Base-by-base conservation (phyloP, 2,888 invertebrate genomes). In the Cyrtodaria siliqua region DNA sequence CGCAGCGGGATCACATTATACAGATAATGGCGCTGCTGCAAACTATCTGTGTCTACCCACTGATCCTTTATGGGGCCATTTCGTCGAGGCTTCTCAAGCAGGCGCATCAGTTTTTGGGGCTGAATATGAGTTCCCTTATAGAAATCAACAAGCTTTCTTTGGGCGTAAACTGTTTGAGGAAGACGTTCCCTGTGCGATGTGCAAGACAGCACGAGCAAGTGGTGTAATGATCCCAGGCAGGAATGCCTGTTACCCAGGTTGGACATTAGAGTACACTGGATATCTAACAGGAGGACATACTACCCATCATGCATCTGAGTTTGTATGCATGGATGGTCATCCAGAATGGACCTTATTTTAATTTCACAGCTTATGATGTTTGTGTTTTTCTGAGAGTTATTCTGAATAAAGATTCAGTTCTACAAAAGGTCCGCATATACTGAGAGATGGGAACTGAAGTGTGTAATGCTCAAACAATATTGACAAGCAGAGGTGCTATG, bases 111-210 rank as follows among this genome's bases (percentile, higher is more conserved):
- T 57, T 4, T 57, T 33, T 40, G 57, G 57, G 1, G 57, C 57
- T 2, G 57, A 57, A 40, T 57, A 57, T 40, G 38, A 57, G 18
- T 40, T 33, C 23, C 14, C 6, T 16, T 3, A 47, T 18, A 16
- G 47, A 16, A 16, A 3, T 3, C 6, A 16, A 16, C 4, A 4
- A 4, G 47, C 4, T 20, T 47, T 9, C 16, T 47, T 47, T 47
- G 20, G 20, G 16, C 6, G 8, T 20, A 16, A 47, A 4, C n/a
- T 16, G 4, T 16, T 16, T 4, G 3, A 38, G 50, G 1, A 47
- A 50, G 61, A 62, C 49, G 49, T 38, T 3, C 61, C 61, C 6
- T 62, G 61, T 49, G 50, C 33, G 9, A 50, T 62, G 2, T 62
- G 61, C n/a, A 4, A 3, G 14, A 29, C 50, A 8, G 2, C 0